Conservation (phyloP, 1,140 invertebrate genomes). For the Holcopasites calliopsidis region DNA sequence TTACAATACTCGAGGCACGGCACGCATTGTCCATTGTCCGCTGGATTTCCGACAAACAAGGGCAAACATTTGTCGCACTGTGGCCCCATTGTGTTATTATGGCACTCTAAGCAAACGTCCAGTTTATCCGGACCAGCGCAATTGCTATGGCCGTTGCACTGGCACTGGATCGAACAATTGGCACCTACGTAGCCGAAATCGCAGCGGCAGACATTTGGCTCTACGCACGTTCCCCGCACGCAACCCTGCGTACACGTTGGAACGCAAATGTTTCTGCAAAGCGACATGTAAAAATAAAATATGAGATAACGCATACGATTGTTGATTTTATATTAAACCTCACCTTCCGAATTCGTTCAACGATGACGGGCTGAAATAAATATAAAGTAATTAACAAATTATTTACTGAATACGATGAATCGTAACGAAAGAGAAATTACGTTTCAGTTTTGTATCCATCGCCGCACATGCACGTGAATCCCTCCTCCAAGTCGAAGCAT, state of each 20-base stretch:
- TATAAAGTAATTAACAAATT: slow-evolving; percentile 46
- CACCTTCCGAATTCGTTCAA: slow-evolving; percentile 69
- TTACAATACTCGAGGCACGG: slow-evolving; percentile 94
- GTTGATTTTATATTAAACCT: not conserved
- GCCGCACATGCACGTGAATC: slow-evolving; percentile 93
- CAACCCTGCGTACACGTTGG: slow-evolving; percentile 95
- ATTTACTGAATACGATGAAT: not conserved
- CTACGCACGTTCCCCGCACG: slow-evolving; percentile 91
- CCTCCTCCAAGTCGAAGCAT: slow-evolving; percentile 87
- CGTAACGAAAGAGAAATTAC: slow-evolving; percentile 47
- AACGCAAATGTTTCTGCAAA: slow-evolving; percentile 81
- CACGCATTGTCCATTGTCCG: slow-evolving; percentile 91
- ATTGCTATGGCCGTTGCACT: slow-evolving; percentile 96
- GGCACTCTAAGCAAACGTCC: slow-evolving; percentile 90
- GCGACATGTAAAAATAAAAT: not conserved
- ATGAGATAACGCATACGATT: not conserved
- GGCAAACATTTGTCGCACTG: slow-evolving; percentile 94
- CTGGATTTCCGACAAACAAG: slow-evolving; percentile 94
- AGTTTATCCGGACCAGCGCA: slow-evolving; percentile 92
- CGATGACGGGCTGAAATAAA: slow-evolving; percentile 52
- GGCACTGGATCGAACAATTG: slow-evolving; percentile 95
- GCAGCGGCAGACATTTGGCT: slow-evolving; percentile 92
- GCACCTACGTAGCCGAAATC: slow-evolving; percentile 97
- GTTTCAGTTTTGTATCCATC: slow-evolving; percentile 85
- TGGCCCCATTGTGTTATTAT: slow-evolving; percentile 94